A percentile compares a stretch with the other conserved stretches of the same genome.
Evolutionary conservation across 2,888 invertebrate species (phyloP).

Genomic region (Erebia aethiops): DNA sequence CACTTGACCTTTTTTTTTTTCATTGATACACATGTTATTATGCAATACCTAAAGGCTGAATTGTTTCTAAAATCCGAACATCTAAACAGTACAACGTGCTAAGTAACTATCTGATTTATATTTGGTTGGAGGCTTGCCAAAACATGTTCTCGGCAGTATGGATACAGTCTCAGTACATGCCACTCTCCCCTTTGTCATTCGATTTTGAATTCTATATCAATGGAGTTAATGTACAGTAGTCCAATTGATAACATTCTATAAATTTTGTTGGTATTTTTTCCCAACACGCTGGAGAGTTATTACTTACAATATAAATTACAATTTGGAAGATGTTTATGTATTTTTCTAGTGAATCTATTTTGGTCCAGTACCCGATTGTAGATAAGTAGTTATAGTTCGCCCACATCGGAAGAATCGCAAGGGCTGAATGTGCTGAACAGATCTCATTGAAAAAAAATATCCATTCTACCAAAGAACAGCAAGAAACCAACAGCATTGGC

Average conservation of each 20-base stretch:
- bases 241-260: neutral
- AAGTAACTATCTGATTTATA: conserved; percentile 43
- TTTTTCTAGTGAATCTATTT: conserved; percentile 26
- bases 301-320: conserved; percentile 15
- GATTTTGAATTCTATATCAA: conserved; percentile 22
- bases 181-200: neutral
- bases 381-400: neutral
- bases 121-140: conserved; percentile 41
- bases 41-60: conserved; percentile 32
- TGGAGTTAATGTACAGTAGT: neutral
- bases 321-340: conserved; percentile 21
- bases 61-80: conserved; percentile 36
- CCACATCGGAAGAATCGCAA: neutral
- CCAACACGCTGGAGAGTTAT: conserved; percentile 1
- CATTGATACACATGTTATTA: conserved; percentile 35
- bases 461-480: too few relatives aligned
- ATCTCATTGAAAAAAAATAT: neutral
- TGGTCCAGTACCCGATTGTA: conserved; percentile 4
- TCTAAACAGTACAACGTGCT: conserved; percentile 37
- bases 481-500: too few relatives aligned
- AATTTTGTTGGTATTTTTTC: conserved; percentile 10
- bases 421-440: neutral
- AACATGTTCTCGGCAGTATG: conserved; percentile 26
- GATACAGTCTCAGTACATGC: conserved; percentile 18
- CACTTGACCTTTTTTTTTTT: conserved; percentile 33